Conservation (phyloP, 2,797 vertebrate species). For the Enteromius viviparus region DNA sequence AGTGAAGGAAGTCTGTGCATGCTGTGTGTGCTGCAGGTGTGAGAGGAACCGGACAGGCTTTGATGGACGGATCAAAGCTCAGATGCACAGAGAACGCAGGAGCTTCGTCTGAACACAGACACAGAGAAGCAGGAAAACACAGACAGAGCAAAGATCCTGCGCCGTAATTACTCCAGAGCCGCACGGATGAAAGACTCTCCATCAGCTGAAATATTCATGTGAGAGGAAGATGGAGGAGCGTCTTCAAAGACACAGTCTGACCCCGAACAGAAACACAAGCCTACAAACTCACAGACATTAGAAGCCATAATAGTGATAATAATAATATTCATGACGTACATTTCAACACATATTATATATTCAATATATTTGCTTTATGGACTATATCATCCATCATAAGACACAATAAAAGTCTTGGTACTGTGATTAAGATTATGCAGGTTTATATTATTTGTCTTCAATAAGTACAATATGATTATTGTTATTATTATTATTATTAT, state of each 20-base stretch:
- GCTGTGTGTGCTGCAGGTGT: neutral
- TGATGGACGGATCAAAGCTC: neutral
- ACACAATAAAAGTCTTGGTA: too few species aligned
- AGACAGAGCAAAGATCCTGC: neutral
- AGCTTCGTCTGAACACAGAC: neutral
- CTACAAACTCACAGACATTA: neutral
- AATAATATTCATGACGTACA: neutral
- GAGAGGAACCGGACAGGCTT: neutral
- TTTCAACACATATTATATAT: too few species aligned
- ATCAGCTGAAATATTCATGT: constrained; percentile 12
- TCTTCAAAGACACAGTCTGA: neutral
- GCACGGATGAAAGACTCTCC: neutral
- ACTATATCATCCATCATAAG: too few species aligned
- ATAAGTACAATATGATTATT: too few species aligned
- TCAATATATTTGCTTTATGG: too few species aligned
- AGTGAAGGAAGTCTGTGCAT: too few species aligned
- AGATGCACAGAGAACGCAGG: neutral
- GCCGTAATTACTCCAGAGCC: neutral
- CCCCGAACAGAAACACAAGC: neutral
- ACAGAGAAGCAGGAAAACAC: neutral
- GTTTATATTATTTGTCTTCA: too few species aligned
- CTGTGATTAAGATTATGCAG: too few species aligned
- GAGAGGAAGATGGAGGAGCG: neutral
- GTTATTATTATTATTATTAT: too few species aligned
- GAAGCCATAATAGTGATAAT: neutral